These are phyloP conservation scores for Ennomos fuscantarius DNA, from an alignment of 2,888 invertebrate species.

Conservation along the genomic window DNA sequence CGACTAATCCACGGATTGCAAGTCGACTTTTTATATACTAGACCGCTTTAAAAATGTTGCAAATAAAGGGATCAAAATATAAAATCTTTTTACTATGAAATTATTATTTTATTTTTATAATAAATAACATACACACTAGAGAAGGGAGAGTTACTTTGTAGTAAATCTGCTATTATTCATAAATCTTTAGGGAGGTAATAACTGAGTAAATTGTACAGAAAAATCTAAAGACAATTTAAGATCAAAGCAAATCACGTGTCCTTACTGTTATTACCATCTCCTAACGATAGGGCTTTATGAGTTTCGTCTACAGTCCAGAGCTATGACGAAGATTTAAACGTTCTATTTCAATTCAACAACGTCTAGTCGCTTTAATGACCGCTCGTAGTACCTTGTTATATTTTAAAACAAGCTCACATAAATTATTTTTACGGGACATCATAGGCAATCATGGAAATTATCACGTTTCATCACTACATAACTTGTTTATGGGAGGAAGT, in stretches of 20 bases:
- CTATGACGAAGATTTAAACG: conserved; percentile 32
- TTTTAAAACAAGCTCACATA: conserved; percentile 36
- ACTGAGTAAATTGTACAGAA: too few relatives aligned
- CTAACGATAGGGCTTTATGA: conserved; percentile 31
- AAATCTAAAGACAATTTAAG: not conserved
- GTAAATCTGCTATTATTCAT: too few relatives aligned
- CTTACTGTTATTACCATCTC: conserved; percentile 9
- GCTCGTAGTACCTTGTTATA: conserved; percentile 22
- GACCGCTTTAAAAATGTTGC: too few relatives aligned
- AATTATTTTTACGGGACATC: conserved; percentile 27
- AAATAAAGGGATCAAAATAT: too few relatives aligned
- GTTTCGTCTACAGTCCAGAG: conserved; percentile 36
- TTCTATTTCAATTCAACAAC: conserved; percentile 37
- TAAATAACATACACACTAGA: too few relatives aligned
- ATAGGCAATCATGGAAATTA: conserved; percentile 30
- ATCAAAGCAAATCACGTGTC: not conserved
- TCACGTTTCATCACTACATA: conserved; percentile 18
- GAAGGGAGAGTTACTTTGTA: too few relatives aligned
- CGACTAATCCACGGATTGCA: too few relatives aligned
- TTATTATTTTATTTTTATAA: too few relatives aligned
- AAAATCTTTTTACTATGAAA: too few relatives aligned
- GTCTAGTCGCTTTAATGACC: conserved; percentile 39
- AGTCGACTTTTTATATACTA: too few relatives aligned
- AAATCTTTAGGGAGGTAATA: too few relatives aligned
- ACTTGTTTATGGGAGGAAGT: not conserved